Evolutionary conservation across 35 echinoderm and acorn worm species (phyloP), one percentile per base, ranked within the genome.

Genomic region (Heliocidaris tuberculata): DNA sequence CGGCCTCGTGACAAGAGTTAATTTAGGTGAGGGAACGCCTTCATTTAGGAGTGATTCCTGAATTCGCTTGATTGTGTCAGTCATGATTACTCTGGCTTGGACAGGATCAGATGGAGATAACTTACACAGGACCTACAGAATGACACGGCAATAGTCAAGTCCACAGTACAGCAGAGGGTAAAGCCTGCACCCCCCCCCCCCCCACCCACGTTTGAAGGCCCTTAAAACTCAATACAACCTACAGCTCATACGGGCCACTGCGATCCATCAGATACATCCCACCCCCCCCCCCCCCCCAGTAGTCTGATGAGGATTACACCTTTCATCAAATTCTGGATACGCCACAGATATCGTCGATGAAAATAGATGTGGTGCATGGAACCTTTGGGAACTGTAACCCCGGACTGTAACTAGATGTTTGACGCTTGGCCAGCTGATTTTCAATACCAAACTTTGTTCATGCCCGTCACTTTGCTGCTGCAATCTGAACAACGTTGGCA

Each of bases 11-110:
- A 78, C 65, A 0, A n/a, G 65, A 21, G 65, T 78, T 78, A 78
- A 78, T 71, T 71, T 78, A n/a, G 65, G 65, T 78, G 27, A 78
- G 65, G 65, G 65, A 78, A 78, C 65, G 65, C 65, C 65, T 78
- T n/a, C 65, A 78, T 78, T 19, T 78, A 24, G 21, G 65, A 78
- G 65, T 24, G 8, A 78, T 78, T 19, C 17, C 17, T n/a, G 65
- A 78, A 78, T 78, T 78, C 17, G 17, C 65, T 5, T 78, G 65
- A 78, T 78, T 78, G 65, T 78, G 65, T 78, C 65, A 78, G 65
- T 27, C 8, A 24, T 78, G 21, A 78, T 78, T 78, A 27, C 65
- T 19, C 3, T 78, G 21, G 65, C 21, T 27, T 78, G 19, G 65
- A 78, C 21, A n/a, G 65, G 21, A 24, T 7, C 27, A 78, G 21